A percentile compares a stretch with the other conserved stretches of the same genome.
phyloP scores from a whole-genome alignment of 2,113 vertebrate genomes.

The Pygathrix nemaeus region DNA sequence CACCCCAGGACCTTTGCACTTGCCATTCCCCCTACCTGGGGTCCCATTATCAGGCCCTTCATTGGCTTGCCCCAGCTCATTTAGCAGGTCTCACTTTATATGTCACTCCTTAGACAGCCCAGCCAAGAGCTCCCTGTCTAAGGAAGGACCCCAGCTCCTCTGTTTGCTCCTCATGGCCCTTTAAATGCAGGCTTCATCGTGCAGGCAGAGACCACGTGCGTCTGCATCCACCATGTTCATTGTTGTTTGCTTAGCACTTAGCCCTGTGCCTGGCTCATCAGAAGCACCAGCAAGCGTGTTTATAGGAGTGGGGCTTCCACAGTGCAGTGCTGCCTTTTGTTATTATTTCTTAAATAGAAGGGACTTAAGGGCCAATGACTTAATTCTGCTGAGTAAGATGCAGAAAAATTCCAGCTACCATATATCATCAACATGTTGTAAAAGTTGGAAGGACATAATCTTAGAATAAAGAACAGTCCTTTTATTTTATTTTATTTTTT shows the following conservation, averaged over 20 bases:
- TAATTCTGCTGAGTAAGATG: conserved; percentile 36
- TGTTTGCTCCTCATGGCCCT: neutral
- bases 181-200: accelerated
- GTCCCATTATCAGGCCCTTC: neutral
- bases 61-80: neutral
- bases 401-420: neutral
- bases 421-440: neutral
- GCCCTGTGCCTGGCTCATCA: accelerated
- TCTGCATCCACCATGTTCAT: accelerated
- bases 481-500: too few relatives aligned
- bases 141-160: neutral
- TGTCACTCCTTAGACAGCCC: neutral
- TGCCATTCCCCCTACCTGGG: too few relatives aligned
- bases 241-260: neutral
- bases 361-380: neutral
- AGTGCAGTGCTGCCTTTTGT: neutral
- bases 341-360: neutral
- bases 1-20: neutral
- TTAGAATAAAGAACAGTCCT: neutral
- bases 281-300: neutral
- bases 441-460: conserved; percentile 17
- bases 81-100: neutral
- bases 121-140: neutral
- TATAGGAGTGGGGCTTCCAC: neutral
- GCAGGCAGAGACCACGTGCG: accelerated